These are phyloP conservation scores for Calosoma granatense DNA, from an alignment of 1,140 invertebrate species.

Conservation along the genomic window DNA sequence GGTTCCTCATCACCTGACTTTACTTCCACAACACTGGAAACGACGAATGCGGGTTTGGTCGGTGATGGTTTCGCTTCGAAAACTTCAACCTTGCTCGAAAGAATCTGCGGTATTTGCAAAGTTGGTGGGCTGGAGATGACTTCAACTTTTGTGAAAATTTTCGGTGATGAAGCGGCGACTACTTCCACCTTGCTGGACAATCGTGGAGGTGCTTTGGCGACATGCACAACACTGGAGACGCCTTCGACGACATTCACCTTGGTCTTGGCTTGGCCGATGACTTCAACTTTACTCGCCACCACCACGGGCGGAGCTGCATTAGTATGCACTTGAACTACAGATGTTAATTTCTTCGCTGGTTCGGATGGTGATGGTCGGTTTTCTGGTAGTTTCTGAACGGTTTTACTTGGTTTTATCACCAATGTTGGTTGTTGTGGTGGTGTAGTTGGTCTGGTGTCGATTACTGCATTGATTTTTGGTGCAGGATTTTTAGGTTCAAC, in stretches of 20 bases:
- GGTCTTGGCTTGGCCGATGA: conserved; percentile 36
- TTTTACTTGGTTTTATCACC: conserved; percentile 48
- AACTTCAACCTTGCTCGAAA: conserved; percentile 42
- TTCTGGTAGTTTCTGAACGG: conserved; percentile 28
- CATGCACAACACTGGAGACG: conserved; percentile 34
- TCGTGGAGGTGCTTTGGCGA: conserved; percentile 18
- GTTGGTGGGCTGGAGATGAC: conserved; percentile 37
- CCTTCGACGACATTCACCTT: conserved; percentile 35
- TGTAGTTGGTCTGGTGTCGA: conserved; percentile 41
- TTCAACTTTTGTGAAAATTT: conserved; percentile 46
- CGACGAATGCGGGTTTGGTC: conserved; percentile 32
- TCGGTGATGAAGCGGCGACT: conserved; percentile 28
- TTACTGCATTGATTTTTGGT: conserved; percentile 39
- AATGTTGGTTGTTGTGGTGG: conserved; percentile 33
- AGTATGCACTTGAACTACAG: conserved; percentile 23
- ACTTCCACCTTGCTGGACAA: conserved; percentile 34
- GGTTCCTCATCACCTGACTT: conserved; percentile 33
- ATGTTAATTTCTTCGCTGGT: conserved; percentile 25
- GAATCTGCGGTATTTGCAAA: conserved; percentile 19
- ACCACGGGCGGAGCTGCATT: conserved; percentile 20
- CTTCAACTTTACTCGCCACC: conserved; percentile 36
- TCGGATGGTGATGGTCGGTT: conserved; percentile 29
- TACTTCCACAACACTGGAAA: conserved; percentile 41
- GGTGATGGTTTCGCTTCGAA: conserved; percentile 18
- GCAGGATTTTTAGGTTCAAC: conserved; percentile 24